phyloP scores from a whole-genome alignment of 2,797 vertebrate species.

The Pogonophryne albipinna region DNA sequence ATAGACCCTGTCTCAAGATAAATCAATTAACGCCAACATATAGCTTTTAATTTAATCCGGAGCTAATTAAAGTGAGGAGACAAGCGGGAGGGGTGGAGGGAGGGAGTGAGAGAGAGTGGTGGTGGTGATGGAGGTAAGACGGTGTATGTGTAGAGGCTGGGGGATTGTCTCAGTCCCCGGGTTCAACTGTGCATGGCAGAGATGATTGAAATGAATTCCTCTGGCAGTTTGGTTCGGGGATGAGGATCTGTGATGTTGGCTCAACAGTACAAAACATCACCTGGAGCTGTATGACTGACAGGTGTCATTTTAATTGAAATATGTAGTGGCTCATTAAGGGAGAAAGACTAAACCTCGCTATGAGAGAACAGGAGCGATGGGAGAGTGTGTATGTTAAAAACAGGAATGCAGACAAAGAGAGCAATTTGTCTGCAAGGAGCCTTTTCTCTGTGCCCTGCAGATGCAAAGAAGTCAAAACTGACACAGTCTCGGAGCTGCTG shows the following conservation, averaged over 20 bases:
- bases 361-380: slow-evolving; percentile 25
- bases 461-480: slow-evolving; percentile 26
- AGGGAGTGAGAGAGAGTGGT: slow-evolving; percentile 9
- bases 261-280: slow-evolving; percentile 69
- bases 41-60: slow-evolving; percentile 87
- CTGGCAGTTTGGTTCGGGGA: slow-evolving; percentile 54
- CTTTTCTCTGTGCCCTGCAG: slow-evolving; percentile 13
- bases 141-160: slow-evolving; percentile 42
- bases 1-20: slow-evolving; percentile 84
- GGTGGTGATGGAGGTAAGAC: slow-evolving; percentile 42
- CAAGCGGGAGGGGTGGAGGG: slow-evolving; percentile 38
- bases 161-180: slow-evolving; percentile 62
- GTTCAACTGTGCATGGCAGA: slow-evolving; percentile 41
- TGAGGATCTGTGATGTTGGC: slow-evolving; percentile 52
- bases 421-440: slow-evolving; percentile 37
- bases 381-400: slow-evolving; percentile 2
- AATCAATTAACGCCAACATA: slow-evolving; percentile 87
- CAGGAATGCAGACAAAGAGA: slow-evolving; percentile 23
- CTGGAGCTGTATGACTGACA: slow-evolving; percentile 78
- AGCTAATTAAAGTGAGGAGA: slow-evolving; percentile 85
- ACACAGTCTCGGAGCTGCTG: slow-evolving; percentile 30
- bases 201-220: slow-evolving; percentile 78
- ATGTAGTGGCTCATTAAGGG: slow-evolving; percentile 66
- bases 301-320: slow-evolving; percentile 82
- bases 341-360: slow-evolving; percentile 40